Base-by-base conservation (phyloP, 35 echinoderm and acorn worm genomes). In the Anneissia japonica region DNA sequence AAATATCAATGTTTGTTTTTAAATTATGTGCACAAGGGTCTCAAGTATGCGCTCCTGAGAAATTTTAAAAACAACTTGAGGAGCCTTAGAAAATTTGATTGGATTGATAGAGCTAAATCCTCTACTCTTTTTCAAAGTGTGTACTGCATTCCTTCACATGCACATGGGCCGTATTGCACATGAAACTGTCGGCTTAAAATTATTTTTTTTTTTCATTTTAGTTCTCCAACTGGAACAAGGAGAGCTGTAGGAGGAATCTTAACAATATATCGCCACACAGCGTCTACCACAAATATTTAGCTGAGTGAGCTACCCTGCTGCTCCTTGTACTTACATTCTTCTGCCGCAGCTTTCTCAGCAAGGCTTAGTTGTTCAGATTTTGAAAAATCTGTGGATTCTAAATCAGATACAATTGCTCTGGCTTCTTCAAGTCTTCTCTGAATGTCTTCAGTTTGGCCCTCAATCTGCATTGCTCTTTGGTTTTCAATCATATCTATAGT, bases 381-480 rank as follows among this genome's bases (percentile, higher is more conserved):
- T 39, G n/a, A 38, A 40, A 81, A 81, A 39, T 81, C 37, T 6
- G 10, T 35, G 3, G 35, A 11, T 14, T 81, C 51, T 64, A 64
- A 64, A 64, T 64, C 19, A 19, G 51, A 9, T 26, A 64, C 51
- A 64, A 64, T 64, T 9, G 26, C 1, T 23, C 51, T 64, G 21
- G 51, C 51, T 23, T 6, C 5, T 2, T 64, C 51, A 64, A 64
- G 51, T 2, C 51, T 64, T 26, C 19, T 64, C 26, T 64, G 51
- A 16, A 64, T 26, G 26, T 64, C 51, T 19, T 64, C 79, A 37
- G 38, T 81, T 81, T 40, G 10, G 2, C 31, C 6, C 13, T 38
- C 79, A 6, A 81, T 81, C 37, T 81, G 6, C 79, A 26, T 81
- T 81, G 79, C 79, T 81, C 30, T 39, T 40, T 81, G 75, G 26